Evolutionary conservation across 2,888 invertebrate species (phyloP).

Genomic region (Polydrusus pterygomalis): DNA sequence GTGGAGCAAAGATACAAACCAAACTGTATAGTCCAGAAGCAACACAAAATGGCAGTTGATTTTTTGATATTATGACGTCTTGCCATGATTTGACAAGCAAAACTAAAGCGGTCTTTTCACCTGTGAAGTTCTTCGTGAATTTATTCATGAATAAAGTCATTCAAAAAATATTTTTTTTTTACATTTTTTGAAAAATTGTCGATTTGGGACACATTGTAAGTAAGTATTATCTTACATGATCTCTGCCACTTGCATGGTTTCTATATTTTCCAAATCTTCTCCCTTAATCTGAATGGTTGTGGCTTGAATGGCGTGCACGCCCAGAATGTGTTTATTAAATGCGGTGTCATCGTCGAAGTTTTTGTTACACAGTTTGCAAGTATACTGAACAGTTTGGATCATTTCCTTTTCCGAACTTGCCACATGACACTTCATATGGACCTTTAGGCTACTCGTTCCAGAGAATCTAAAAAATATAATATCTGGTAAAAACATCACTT

Average conservation of each 20-base stretch:
- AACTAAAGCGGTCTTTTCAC: too few relatives aligned
- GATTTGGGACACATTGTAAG: neutral
- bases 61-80: too few relatives aligned
- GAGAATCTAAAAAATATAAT: constrained; percentile 67
- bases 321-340: constrained; percentile 62
- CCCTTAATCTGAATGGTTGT: constrained; percentile 61
- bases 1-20: too few relatives aligned
- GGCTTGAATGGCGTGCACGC: constrained; percentile 48
- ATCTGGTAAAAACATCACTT: too few relatives aligned
- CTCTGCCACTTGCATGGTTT: constrained; percentile 68
- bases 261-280: constrained; percentile 62
- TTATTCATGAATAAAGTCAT: too few relatives aligned
- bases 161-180: too few relatives aligned
- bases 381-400: constrained; percentile 46
- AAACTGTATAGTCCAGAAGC: too few relatives aligned
- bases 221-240: constrained; percentile 68
- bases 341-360: constrained; percentile 64
- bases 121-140: too few relatives aligned
- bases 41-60: too few relatives aligned
- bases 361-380: constrained; percentile 69
- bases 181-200: too few relatives aligned
- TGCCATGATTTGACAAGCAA: too few relatives aligned
- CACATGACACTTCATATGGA: constrained; percentile 68
- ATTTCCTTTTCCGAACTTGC: constrained; percentile 42
- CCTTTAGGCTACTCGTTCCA: constrained; percentile 68